Conservation (phyloP, 2,888 invertebrate genomes). For the Ramazzottius varieornatus region DNA sequence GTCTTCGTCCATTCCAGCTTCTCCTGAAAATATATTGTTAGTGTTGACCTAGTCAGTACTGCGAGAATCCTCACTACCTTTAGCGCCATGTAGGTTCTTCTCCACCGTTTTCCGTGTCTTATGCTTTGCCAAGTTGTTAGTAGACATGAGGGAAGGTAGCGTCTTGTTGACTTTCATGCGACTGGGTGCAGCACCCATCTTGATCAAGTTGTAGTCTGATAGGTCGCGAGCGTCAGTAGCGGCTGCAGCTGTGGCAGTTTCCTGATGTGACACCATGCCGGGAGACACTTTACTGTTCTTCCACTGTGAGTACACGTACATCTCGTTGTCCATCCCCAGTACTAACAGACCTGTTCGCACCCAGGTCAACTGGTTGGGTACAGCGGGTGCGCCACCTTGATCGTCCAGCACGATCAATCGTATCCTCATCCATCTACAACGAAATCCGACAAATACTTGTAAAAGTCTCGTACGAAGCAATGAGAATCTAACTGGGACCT, state of each 20-base stretch:
- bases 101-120: slow-evolving; percentile 10
- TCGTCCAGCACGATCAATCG: slow-evolving; percentile 65
- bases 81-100: background rate
- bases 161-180: slow-evolving; percentile 1
- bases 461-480: background rate
- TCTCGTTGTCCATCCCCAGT: slow-evolving; percentile 97
- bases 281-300: slow-evolving; percentile 10
- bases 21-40: too few species aligned
- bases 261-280: background rate
- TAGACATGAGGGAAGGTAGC: background rate
- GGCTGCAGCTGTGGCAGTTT: background rate
- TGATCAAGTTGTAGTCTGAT: background rate
- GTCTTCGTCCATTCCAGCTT: background rate
- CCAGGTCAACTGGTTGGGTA: slow-evolving; percentile 98
- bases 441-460: too few species aligned
- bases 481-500: background rate
- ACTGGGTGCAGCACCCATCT: background rate
- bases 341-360: slow-evolving; percentile 88
- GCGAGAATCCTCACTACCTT: too few species aligned
- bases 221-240: background rate
- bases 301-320: slow-evolving; percentile 99
- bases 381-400: slow-evolving; percentile 75
- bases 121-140: slow-evolving; percentile 9
- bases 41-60: too few species aligned
- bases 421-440: slow-evolving; percentile 58